Conservation (phyloP, 1,140 invertebrate species). For the Spodoptera litura region DNA sequence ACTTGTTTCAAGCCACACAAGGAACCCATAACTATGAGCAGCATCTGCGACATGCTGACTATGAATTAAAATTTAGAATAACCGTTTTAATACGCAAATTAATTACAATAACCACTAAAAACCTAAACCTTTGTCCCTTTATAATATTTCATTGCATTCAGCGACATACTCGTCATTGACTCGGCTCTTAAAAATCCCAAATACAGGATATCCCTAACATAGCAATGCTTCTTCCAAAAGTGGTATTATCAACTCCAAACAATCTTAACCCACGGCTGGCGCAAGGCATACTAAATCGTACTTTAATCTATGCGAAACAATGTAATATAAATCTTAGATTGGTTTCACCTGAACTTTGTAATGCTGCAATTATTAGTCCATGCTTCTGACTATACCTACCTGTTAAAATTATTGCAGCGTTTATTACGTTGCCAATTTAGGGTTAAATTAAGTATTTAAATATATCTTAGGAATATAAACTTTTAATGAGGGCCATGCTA, state of each 20-base stretch:
- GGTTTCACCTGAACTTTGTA: constrained; percentile 61
- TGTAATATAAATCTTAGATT: constrained; percentile 65
- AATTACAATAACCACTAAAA: too few species aligned
- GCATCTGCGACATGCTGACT: too few species aligned
- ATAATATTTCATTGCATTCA: too few species aligned
- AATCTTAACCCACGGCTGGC: constrained; percentile 33
- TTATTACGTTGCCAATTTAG: constrained; percentile 36
- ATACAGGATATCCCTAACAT: background rate
- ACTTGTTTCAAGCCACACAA: too few species aligned
- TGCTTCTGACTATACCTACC: constrained; percentile 51
- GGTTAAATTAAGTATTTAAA: constrained; percentile 27
- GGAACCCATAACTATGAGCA: too few species aligned
- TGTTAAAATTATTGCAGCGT: constrained; percentile 35
- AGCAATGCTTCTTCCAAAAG: constrained; percentile 5
- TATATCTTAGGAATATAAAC: constrained; percentile 18
- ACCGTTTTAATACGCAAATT: too few species aligned
- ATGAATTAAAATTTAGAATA: too few species aligned
- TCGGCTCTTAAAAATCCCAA: background rate
- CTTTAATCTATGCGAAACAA: constrained; percentile 70
- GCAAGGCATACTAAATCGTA: constrained; percentile 55
- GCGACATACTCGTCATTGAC: background rate
- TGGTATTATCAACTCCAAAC: constrained; percentile 45
- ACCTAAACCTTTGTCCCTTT: too few species aligned
- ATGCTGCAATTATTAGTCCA: constrained; percentile 54
- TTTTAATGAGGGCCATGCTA: constrained; percentile 17